Percentiles rank a stretch among this genome's conserved stretches.
phyloP scores from a whole-genome alignment of 2,113 vertebrate species.

The Chrysemys picta region DNA sequence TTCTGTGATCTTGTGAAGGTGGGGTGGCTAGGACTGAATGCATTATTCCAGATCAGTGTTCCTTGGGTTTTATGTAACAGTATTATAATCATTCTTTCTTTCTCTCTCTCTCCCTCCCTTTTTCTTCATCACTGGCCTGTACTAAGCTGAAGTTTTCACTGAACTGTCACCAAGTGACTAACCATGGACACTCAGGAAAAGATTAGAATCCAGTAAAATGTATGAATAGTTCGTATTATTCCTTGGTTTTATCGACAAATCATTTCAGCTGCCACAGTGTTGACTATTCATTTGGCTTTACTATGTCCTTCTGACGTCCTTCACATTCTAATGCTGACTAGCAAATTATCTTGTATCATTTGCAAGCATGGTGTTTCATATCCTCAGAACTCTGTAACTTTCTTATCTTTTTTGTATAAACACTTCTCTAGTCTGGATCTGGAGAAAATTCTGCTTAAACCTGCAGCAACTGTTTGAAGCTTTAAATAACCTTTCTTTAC shows the following conservation, averaged over 20 bases:
- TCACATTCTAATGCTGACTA: accelerated
- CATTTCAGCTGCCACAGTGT: accelerated
- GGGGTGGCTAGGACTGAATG: neutral
- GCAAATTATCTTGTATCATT: neutral
- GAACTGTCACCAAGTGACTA: neutral
- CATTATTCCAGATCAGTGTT: neutral
- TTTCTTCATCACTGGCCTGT: no score
- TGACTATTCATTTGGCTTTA: accelerated
- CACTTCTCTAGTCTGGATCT: neutral
- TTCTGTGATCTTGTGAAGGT: neutral
- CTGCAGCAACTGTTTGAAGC: neutral
- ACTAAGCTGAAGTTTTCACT: no score
- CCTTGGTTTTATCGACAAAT: accelerated
- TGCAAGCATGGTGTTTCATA: accelerated
- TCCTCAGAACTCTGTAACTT: accelerated
- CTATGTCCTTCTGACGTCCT: neutral
- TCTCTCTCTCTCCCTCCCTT: no score
- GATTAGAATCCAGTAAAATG: neutral
- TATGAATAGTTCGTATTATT: neutral
- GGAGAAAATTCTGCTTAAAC: neutral
- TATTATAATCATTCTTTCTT: no score
- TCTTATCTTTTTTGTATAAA: neutral
- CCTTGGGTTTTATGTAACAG: neutral
- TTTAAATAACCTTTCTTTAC: neutral
- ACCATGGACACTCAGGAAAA: neutral